Base-by-base conservation (phyloP, 1,140 invertebrate species). In the Musca domestica region DNA sequence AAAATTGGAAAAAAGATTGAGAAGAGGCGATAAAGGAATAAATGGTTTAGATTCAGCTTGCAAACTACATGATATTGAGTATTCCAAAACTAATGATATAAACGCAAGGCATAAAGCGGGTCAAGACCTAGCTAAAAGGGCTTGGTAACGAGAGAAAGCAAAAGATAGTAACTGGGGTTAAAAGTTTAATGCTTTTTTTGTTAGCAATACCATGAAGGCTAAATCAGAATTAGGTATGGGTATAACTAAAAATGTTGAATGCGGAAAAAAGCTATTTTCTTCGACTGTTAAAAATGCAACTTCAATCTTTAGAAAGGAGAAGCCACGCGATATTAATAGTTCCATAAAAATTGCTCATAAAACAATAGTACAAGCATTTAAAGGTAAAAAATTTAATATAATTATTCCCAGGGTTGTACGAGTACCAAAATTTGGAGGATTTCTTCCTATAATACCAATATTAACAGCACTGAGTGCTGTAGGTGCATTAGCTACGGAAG, bases 11-110 rank as follows among this genome's bases (percentile, higher is more conserved):
- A 72, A 81, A 74, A 72, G 83, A 65, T 73, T 85, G 72, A 67
- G 46, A 25, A 72, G 80, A 70, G 82, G 78, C 27, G 80, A 85
- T 78, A 25, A 47, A 41, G 79, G 81, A 41, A 75, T 85, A 23
- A 85, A 85, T 76, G 64, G 52, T 25, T 72, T 85, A 25, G 83
- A 85, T 72, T 25, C 71, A 63, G 74, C 79, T n/a, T 84, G 83
- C 66, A 83, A 80, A 72, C 65, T 78, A 30, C 84, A 85, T 68
- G 80, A 84, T 74, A 83, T 85, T 63, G 73, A 74, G 5, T 85
- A 84, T 72, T 71, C 72, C 0, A 67, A 82, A 67, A 72, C 72
- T 56, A 76, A 75, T 48, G 70, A 82, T 74, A 66, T 82, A 64
- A 22, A 65, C 19, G 68, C 71, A 25, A 72, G 83, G 73, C 75